Conservation (phyloP, 2,797 vertebrate species). For the Heliangelus exortis region DNA sequence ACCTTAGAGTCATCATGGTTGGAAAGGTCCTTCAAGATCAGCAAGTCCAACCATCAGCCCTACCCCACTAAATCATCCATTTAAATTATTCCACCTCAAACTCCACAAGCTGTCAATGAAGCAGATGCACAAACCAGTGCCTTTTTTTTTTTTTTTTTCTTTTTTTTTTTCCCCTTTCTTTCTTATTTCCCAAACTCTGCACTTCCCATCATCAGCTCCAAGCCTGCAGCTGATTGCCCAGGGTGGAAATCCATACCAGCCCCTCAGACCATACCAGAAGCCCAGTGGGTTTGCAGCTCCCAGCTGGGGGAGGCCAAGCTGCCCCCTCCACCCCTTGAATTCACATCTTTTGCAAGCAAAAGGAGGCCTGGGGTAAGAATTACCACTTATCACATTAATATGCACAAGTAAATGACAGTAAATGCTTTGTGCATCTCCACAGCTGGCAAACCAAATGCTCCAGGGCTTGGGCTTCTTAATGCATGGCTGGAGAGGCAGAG, state of each 20-base stretch:
- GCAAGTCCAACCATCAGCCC: no score
- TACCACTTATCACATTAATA: neutral
- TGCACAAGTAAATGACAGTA: neutral
- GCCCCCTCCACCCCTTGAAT: neutral
- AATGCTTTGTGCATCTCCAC: neutral
- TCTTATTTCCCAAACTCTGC: neutral
- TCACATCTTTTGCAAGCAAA: neutral
- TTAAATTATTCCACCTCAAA: neutral
- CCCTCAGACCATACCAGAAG: neutral
- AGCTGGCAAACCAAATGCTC: neutral
- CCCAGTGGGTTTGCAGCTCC: rapidly evolving
- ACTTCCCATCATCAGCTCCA: neutral
- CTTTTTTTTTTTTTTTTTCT: no score
- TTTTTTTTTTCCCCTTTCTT: no score
- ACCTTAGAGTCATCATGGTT: no score
- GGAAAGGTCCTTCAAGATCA: no score
- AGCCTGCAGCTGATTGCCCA: neutral
- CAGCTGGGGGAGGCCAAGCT: neutral
- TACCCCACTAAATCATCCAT: no score
- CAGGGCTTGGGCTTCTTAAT: neutral
- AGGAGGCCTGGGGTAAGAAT: neutral
- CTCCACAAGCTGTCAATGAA: neutral
- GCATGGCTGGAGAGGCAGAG: neutral
- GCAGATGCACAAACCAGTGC: neutral
- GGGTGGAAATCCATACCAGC: neutral